Evolutionary conservation across 2,888 invertebrate species (phyloP).

Genomic region (Bombyx huttoni): DNA sequence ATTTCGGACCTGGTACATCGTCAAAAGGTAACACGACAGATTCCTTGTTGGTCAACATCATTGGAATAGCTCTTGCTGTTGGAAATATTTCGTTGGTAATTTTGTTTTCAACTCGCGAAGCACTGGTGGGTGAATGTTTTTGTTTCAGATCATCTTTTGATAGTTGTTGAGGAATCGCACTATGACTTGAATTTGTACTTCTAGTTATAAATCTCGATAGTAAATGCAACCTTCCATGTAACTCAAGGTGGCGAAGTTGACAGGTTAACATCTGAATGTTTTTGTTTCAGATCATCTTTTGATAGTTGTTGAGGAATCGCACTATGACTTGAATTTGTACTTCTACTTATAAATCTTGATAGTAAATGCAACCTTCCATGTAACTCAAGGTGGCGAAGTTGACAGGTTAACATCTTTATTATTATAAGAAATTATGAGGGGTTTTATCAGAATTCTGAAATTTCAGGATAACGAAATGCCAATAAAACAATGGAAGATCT

Average conservation of each 20-base stretch:
- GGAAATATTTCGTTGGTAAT: slow-evolving; percentile 29
- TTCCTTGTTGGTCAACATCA: slow-evolving; percentile 41
- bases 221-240: slow-evolving; percentile 13
- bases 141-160: slow-evolving; percentile 7
- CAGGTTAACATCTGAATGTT: slow-evolving; percentile 36
- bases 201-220: slow-evolving; percentile 14
- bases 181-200: slow-evolving; percentile 19
- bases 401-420: slow-evolving; percentile 29
- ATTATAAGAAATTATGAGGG: not conserved
- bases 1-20: slow-evolving; percentile 75
- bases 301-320: slow-evolving; percentile 21
- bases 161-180: slow-evolving; percentile 21
- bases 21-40: slow-evolving; percentile 66
- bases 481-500: not conserved
- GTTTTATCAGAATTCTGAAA: not conserved
- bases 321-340: slow-evolving; percentile 19
- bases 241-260: slow-evolving; percentile 22
- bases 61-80: slow-evolving; percentile 32
- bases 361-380: slow-evolving; percentile 14
- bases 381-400: slow-evolving; percentile 18
- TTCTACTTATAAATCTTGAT: slow-evolving; percentile 14
- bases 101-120: slow-evolving; percentile 3
- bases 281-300: slow-evolving; percentile 6
- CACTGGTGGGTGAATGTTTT: slow-evolving; percentile 5
- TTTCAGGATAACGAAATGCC: not conserved